phyloP scores from a whole-genome alignment of 2,113 vertebrate species.

The Asarcornis scutulata region DNA sequence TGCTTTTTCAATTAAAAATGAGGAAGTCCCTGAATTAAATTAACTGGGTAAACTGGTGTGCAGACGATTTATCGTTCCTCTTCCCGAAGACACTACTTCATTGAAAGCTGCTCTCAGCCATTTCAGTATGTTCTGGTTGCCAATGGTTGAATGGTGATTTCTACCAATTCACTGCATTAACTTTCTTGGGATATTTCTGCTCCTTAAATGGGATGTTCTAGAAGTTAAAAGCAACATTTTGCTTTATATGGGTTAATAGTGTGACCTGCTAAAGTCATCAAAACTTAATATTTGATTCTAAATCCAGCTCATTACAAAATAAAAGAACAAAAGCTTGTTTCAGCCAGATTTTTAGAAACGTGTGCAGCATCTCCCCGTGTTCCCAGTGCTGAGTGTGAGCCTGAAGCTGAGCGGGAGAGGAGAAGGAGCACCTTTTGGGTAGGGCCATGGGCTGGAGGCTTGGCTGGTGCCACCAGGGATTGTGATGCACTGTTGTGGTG shows the following conservation, averaged over 20 bases:
- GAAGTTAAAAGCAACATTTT: neutral
- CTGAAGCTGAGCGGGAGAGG: rapidly evolving
- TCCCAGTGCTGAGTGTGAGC: neutral
- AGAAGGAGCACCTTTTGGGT: neutral
- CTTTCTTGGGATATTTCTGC: neutral
- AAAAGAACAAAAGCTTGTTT: neutral
- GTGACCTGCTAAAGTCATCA: neutral
- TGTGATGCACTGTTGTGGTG: too few relatives aligned
- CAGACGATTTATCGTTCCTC: neutral
- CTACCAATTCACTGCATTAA: rapidly evolving
- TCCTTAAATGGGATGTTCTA: neutral
- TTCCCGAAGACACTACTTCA: neutral
- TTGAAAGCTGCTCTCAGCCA: neutral
- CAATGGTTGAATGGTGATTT: neutral
- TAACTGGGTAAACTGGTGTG: neutral
- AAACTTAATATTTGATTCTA: neutral
- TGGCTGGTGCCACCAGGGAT: neutral
- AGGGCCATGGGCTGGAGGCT: rapidly evolving
- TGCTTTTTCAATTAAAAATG: neutral
- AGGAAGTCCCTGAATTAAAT: neutral
- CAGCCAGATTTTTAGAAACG: neutral
- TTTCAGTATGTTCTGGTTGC: neutral
- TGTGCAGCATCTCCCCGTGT: neutral
- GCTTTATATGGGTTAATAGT: neutral
- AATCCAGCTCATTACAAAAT: neutral